Conservation (phyloP, 1,140 invertebrate species). For the Zaprionus gabonicus region DNA sequence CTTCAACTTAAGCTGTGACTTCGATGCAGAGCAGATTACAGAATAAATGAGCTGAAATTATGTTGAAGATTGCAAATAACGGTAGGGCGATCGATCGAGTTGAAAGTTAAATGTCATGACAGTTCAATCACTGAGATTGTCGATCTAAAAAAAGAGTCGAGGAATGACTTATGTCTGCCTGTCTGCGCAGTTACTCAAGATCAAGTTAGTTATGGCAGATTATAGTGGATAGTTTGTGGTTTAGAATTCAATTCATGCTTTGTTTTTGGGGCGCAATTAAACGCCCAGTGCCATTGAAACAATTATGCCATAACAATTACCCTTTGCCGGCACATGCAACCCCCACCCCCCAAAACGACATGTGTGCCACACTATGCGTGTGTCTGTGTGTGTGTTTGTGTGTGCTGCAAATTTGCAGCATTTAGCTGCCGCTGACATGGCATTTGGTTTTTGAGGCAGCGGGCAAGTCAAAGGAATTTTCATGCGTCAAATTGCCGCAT, state of each 20-base stretch:
- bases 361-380: conserved; percentile 2
- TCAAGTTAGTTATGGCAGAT: background rate
- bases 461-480: conserved; percentile 65
- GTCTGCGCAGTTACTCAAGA: background rate
- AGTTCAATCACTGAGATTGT: conserved; percentile 72
- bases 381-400: conserved; percentile 18
- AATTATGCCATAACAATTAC: conserved; percentile 82
- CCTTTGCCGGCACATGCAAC: conserved; percentile 66
- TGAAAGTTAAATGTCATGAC: conserved; percentile 66
- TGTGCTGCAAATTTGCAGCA: conserved; percentile 65
- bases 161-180: conserved; percentile 14
- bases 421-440: conserved; percentile 67
- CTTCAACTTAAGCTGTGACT: conserved; percentile 9
- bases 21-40: conserved; percentile 61
- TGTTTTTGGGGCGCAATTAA: conserved; percentile 66
- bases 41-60: conserved; percentile 75
- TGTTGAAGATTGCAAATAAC: conserved; percentile 44
- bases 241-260: background rate
- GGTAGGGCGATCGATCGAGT: conserved; percentile 26
- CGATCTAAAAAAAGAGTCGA: conserved; percentile 27
- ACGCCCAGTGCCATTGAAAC: conserved; percentile 75
- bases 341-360: background rate
- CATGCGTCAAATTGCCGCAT: conserved; percentile 80
- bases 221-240: background rate
- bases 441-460: conserved; percentile 48